Percentiles rank a stretch among this genome's conserved stretches.
These are phyloP conservation scores for Tethya wilhelma DNA, from an alignment of 37 sponge, comb jelly and placozoan species.

Conservation along the genomic window DNA sequence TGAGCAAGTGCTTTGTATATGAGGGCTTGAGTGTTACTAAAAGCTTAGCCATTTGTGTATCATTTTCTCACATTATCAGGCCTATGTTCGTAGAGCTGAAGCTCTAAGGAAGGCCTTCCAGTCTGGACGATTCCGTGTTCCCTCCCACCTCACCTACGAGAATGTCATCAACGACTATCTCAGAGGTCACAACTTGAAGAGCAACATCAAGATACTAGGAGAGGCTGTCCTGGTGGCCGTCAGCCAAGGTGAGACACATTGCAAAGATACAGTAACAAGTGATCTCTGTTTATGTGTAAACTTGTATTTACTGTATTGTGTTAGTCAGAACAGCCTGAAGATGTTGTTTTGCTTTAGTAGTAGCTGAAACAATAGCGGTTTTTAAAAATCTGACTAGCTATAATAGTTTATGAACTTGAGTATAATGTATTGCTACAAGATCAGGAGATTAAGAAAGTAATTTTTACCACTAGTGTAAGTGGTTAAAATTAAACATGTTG, in stretches of 20 bases:
- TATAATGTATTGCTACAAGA: too few relatives aligned
- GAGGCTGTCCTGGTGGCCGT: constrained; percentile 42
- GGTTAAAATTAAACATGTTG: too few relatives aligned
- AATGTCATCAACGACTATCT: constrained; percentile 21
- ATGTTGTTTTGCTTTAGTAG: too few relatives aligned
- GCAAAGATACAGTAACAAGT: too few relatives aligned
- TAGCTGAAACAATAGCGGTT: too few relatives aligned
- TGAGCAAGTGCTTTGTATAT: too few relatives aligned
- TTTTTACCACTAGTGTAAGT: too few relatives aligned
- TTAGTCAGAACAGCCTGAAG: not conserved
- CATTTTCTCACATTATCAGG: constrained; percentile 9
- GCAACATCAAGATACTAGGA: constrained; percentile 12
- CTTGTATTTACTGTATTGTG: not conserved
- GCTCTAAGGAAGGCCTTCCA: constrained; percentile 14
- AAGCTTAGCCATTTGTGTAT: too few relatives aligned
- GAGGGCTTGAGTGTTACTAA: too few relatives aligned
- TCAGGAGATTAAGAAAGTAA: too few relatives aligned
- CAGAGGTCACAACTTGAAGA: not conserved
- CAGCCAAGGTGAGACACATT: constrained; percentile 15
- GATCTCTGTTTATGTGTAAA: not conserved
- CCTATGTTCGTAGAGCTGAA: constrained; percentile 41
- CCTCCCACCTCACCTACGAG: not conserved
- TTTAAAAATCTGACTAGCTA: too few relatives aligned
- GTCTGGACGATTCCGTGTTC: not conserved
- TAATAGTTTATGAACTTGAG: too few relatives aligned